Conservation (phyloP, 1,140 invertebrate species). For the Lepidurus packardi region DNA sequence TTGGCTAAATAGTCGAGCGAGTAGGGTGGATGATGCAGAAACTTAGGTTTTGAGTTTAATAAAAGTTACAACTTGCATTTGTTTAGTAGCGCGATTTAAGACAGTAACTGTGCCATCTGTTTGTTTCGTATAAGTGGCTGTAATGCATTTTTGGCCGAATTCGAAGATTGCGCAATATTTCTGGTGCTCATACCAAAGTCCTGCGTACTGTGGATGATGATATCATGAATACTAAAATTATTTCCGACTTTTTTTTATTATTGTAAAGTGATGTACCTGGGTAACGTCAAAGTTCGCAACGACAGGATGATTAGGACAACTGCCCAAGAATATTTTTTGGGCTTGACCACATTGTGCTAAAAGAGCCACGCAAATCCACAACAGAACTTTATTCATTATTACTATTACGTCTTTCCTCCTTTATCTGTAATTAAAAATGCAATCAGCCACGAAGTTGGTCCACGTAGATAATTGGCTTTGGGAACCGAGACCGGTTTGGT, state of each 20-base stretch:
- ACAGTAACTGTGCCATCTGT: slow-evolving; percentile 34
- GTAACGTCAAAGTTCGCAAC: not conserved
- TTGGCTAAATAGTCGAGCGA: no score
- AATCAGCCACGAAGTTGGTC: not conserved
- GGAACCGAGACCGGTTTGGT: no score
- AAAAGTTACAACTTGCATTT: slow-evolving; percentile 4
- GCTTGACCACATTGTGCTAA: not conserved
- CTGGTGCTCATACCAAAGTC: slow-evolving; percentile 39
- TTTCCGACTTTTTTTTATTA: not conserved
- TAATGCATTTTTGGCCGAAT: slow-evolving; percentile 35
- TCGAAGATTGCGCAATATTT: slow-evolving; percentile 38
- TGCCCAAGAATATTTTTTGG: not conserved
- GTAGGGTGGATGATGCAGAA: not conserved
- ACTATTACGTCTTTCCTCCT: no score
- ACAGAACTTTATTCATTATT: not conserved
- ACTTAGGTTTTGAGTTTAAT: no score
- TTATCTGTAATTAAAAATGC: not conserved
- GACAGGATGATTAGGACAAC: not conserved
- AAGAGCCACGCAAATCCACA: not conserved
- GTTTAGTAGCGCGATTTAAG: slow-evolving; percentile 34
- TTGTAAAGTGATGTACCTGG: not conserved
- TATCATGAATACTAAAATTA: not conserved
- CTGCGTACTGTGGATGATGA: slow-evolving; percentile 36
- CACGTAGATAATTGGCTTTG: not conserved
- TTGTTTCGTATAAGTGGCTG: slow-evolving; percentile 35